Evolutionary conservation across 2,797 vertebrate species (phyloP).

Genomic region (Falco cherrug): DNA sequence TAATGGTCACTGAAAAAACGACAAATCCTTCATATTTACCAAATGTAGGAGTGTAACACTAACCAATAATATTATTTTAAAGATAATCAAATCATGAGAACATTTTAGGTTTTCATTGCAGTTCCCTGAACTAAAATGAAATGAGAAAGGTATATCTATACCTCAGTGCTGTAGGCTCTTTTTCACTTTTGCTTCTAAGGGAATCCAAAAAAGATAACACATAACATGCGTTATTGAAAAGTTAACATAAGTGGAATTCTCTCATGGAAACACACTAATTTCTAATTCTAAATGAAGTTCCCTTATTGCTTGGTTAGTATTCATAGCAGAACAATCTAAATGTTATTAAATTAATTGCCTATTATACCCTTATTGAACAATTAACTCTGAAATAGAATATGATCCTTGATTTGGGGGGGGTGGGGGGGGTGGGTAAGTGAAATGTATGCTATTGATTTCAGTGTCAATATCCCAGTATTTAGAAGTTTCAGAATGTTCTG

Average conservation of each 20-base stretch:
- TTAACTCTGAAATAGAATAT: neutral
- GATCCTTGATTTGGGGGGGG: neutral
- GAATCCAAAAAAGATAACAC: neutral
- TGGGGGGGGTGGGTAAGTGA: neutral
- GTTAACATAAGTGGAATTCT: neutral
- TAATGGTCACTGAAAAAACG: neutral
- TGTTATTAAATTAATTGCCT: neutral
- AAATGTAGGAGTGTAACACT: neutral
- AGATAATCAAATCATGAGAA: neutral
- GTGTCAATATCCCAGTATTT: neutral
- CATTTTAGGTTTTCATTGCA: neutral
- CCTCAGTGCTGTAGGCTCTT: neutral
- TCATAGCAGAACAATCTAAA: neutral
- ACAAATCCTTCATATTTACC: neutral
- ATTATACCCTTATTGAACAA: neutral
- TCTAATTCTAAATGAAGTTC: neutral
- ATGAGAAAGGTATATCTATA: neutral
- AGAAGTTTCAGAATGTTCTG: neutral
- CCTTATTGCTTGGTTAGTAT: neutral
- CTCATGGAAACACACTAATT: neutral
- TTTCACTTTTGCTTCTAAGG: neutral
- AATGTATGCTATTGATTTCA: neutral
- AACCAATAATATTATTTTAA: neutral
- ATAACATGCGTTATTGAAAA: neutral
- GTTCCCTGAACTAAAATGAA: neutral